phyloP scores from a whole-genome alignment of 2,797 vertebrate genomes.

The Acestrorhynchus altus region DNA sequence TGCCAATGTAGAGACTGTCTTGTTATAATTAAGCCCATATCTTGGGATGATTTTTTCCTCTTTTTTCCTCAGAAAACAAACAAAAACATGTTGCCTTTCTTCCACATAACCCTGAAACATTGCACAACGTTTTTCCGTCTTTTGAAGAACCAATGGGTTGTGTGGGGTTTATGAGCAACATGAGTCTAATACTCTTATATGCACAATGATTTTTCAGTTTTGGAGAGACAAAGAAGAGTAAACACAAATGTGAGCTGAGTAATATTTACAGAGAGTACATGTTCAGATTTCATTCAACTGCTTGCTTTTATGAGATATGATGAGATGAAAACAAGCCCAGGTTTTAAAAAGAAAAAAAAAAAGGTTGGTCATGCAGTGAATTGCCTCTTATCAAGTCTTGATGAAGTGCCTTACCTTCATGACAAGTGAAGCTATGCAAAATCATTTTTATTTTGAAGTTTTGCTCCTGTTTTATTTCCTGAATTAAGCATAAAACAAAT shows the following conservation, averaged over 20 bases:
- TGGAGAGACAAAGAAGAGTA: slow-evolving; percentile 72
- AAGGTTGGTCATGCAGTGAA: slow-evolving; percentile 81
- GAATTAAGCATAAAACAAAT: slow-evolving; percentile 69
- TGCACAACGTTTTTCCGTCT: slow-evolving; percentile 75
- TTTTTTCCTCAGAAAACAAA: slow-evolving; percentile 44
- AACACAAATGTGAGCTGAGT: slow-evolving; percentile 76
- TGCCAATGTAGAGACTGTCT: slow-evolving; percentile 60
- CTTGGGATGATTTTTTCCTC: slow-evolving; percentile 38
- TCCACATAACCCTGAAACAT: slow-evolving; percentile 77
- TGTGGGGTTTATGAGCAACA: slow-evolving; percentile 73
- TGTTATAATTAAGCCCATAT: slow-evolving; percentile 19
- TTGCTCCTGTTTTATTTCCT: slow-evolving; percentile 80
- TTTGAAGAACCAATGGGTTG: slow-evolving; percentile 73
- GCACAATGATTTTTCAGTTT: slow-evolving; percentile 77
- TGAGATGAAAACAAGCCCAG: slow-evolving; percentile 72
- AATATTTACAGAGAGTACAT: slow-evolving; percentile 64
- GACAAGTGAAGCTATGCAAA: slow-evolving; percentile 98
- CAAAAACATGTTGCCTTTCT: slow-evolving; percentile 76
- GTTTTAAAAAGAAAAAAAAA: slow-evolving; percentile 69
- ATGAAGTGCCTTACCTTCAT: slow-evolving; percentile 97
- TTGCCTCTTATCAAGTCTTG: slow-evolving; percentile 80
- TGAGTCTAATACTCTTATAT: slow-evolving; percentile 72
- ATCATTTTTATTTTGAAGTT: slow-evolving; percentile 64
- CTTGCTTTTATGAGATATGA: slow-evolving; percentile 70
- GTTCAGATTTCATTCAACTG: slow-evolving; percentile 68